Evolutionary conservation across 2,797 vertebrate genomes (phyloP), one percentile per base, ranked within the genome.

Genomic region (Onychomys leucogaster): DNA sequence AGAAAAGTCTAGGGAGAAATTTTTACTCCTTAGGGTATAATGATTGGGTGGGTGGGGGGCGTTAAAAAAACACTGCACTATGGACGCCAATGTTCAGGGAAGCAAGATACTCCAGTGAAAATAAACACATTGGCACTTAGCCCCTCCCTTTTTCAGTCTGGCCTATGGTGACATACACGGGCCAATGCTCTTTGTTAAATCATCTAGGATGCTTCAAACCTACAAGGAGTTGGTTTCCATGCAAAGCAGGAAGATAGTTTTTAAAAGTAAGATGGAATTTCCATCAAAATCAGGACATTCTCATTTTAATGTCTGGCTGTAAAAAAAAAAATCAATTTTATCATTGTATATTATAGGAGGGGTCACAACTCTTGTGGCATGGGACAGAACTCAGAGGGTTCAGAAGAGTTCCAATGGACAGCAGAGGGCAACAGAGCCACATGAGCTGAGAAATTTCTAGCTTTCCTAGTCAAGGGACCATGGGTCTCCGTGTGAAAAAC

Each of bases 201-300:
- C 41, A 94, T 94, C 69, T 95, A 88, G 63, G 57, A 89, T 77
- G 59, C 29, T 80, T 73, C n/a, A 1, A 65, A 80, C 49, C 94
- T 4, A 32, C 43, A 65, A 73, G 52, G 55, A 84, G 57, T 94
- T 94, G 91, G 52, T 87, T 96, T 95, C 94, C 63, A 90, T 41
- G 65, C 27, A 90, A 92, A 96, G 46, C 52, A 78, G 81, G 61
- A 92, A 93, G 46, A 91, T 32, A n/a, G 23, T 23, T 96, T 95
- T 96, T 63, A 73, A 86, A 95, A 95, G 37, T 21, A 77, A 78
- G 87, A 94, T 84, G 75, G 90, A 83, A 96, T 83, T 94, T 75
- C 32, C 69, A 37, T 17, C 76, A 85, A 78, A 90, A 94, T 69
- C 61, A 76, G 83, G 52, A 96, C 16, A 85, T 76, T 94, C 63